Evolutionary conservation across 2,113 vertebrate species (phyloP), one percentile per base, ranked within the genome.

Genomic region (Monopterus albus): DNA sequence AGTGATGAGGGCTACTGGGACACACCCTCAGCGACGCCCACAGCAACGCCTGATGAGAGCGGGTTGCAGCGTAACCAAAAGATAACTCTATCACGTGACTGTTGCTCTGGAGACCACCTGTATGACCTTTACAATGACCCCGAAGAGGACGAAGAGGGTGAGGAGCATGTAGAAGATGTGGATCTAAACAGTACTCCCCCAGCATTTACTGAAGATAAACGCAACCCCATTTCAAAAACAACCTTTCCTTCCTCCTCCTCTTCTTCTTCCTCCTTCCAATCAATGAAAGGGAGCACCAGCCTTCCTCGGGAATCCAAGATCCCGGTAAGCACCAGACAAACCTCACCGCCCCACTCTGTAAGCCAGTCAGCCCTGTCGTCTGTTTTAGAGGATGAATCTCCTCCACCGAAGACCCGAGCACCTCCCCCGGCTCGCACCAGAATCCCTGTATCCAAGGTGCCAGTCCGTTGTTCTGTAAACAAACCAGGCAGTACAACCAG

Each of bases 1-100:
- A 97, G 96, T 0, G 97, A 99, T 0, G 96, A 98, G 83, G 97
- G 97, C 53, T 98, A 97, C 91, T 97, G 98, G 96, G 98, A 98
- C 82, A 97, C 97, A 17, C 95, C 95, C 21, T 95, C 96, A 0
- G 96, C 96, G 0, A 97, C 96, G 9, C 95, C 95, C 0, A 95
- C 96, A 57, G 97, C 96, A 0, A 95, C 97, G 69, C 96, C 96
- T 0, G 96, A 97, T 45, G 97, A 97, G 3, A 80, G 91, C 2
- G 66, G 88, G 79, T 4, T 87, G 38, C 89, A 92, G 45, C 92
- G 91, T 2, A 71, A 84, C 38, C 94, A 95, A 82, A 93, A 91
- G 6, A 66, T 86, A 13, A 86, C 85, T 28, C 77, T 97, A 26
- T 93, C 94, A 20, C 92, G 95, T 50, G 96, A 98, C 57, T 97